These are phyloP conservation scores for Shinisaurus crocodilurus DNA, from an alignment of 2,113 vertebrate genomes.

Conservation along the genomic window DNA sequence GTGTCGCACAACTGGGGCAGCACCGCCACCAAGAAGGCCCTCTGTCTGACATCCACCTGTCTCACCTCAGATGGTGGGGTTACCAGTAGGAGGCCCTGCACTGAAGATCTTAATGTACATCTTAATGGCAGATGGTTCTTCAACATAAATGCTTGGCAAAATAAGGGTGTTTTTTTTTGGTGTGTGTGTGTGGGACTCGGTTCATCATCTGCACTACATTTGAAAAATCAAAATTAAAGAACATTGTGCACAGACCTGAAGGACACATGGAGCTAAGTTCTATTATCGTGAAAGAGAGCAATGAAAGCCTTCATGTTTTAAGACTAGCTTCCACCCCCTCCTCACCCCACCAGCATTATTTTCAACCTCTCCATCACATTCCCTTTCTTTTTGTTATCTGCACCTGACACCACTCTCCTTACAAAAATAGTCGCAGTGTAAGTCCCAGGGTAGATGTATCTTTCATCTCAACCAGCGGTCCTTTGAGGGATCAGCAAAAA, in stretches of 20 bases:
- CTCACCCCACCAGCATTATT: neutral
- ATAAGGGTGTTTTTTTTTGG: too few relatives aligned
- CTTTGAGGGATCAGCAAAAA: slow-evolving; percentile 56
- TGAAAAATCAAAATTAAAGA: neutral
- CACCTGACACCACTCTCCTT: slow-evolving; percentile 29
- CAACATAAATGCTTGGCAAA: neutral
- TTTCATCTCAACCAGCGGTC: slow-evolving; percentile 56
- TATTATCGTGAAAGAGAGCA: too few relatives aligned
- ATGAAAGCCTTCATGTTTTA: neutral
- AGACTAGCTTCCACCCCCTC: neutral
- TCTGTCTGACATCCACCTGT: neutral
- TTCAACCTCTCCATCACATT: slow-evolving; percentile 21
- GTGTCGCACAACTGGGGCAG: neutral
- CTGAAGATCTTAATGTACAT: neutral
- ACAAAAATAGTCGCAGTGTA: slow-evolving; percentile 55
- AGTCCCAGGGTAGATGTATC: slow-evolving; percentile 34
- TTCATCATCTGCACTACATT: neutral
- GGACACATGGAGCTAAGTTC: neutral
- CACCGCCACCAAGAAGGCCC: neutral
- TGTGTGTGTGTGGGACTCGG: neutral
- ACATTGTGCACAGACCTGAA: neutral
- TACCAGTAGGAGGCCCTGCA: neutral
- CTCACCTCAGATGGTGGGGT: neutral
- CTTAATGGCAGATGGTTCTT: neutral
- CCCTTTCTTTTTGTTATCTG: slow-evolving; percentile 49